These are phyloP conservation scores for Callocephalon fimbriatum DNA, from an alignment of 2,113 vertebrate species.

Conservation along the genomic window DNA sequence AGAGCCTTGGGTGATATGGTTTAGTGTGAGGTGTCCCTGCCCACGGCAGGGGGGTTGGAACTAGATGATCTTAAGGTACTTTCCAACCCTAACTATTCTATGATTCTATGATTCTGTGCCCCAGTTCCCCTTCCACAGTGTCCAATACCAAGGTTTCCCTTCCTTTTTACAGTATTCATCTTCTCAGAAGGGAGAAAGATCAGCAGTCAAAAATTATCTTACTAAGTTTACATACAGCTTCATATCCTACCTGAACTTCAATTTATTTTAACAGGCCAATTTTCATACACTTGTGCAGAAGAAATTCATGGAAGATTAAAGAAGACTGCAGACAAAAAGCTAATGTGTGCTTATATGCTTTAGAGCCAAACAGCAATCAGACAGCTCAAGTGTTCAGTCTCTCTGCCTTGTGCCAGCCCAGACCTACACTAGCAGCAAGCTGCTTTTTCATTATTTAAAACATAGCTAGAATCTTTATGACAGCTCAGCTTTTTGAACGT, in stretches of 20 bases:
- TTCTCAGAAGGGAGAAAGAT: not conserved
- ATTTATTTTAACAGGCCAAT: not conserved
- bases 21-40: too few species aligned
- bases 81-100: too few species aligned
- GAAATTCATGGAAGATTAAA: not conserved
- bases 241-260: not conserved
- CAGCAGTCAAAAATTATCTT: not conserved
- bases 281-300: not conserved
- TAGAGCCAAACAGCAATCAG: not conserved
- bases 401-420: not conserved
- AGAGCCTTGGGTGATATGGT: too few species aligned
- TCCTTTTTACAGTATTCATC: not conserved
- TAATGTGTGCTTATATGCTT: fast-evolving
- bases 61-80: too few species aligned
- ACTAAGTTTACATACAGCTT: not conserved
- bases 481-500: not conserved
- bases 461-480: not conserved
- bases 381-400: not conserved
- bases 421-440: not conserved
- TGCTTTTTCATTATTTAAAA: not conserved
- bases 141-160: not conserved
- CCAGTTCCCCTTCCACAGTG: not conserved
- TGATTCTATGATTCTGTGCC: too few species aligned
- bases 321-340: not conserved
- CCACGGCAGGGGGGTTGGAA: too few species aligned